Evolutionary conservation across 2,797 vertebrate genomes (phyloP), one percentile per base, ranked within the genome.

Genomic region (Cirrhinus molitorella): DNA sequence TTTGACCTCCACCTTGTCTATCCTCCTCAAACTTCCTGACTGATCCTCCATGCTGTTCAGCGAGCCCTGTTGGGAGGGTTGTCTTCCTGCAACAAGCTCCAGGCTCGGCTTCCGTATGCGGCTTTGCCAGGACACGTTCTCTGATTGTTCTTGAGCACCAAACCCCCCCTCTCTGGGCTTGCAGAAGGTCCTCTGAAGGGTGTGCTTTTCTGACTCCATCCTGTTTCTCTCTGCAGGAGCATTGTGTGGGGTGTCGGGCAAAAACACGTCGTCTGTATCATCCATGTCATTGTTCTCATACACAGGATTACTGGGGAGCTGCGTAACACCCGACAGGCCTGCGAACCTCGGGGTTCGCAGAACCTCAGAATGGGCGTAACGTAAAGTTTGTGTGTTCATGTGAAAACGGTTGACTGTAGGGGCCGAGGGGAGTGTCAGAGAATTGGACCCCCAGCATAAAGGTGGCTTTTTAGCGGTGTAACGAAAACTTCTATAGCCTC

Each of bases 11-110:
- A 25, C 3, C 5, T 87, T 86, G 1, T 7, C 25, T 1, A 73
- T 82, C 40, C 5, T 49, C 45, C 6, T 83, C 43, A 16, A 72
- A 14, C 72, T 70, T 25, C 68, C 79, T 5, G 16, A 5, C 63
- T 90, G 89, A 55, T 86, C 76, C 83, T 90, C 91, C 82, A 89
- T 0, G 72, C 87, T 93, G 79, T 13, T 40, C 37, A 79, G 23
- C 0, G 91, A 91, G 1, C 91, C 51, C 0, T 90, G 40, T 81
- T 88, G 85, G 2, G 91, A 92, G 2, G 81, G 87, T 21, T 66
- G 53, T 68, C 67, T 92, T 47, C 4, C 68, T 68, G 61, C 14
- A 4, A 83, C 74, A 83, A 65, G 53, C 23, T 28, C 55, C 59
- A 86, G 86, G 28, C 37, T 81, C 0, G 51, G 80, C 63, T 78